Conservation (phyloP, 2,888 invertebrate species). For the Drosophila suboccidentalis region DNA sequence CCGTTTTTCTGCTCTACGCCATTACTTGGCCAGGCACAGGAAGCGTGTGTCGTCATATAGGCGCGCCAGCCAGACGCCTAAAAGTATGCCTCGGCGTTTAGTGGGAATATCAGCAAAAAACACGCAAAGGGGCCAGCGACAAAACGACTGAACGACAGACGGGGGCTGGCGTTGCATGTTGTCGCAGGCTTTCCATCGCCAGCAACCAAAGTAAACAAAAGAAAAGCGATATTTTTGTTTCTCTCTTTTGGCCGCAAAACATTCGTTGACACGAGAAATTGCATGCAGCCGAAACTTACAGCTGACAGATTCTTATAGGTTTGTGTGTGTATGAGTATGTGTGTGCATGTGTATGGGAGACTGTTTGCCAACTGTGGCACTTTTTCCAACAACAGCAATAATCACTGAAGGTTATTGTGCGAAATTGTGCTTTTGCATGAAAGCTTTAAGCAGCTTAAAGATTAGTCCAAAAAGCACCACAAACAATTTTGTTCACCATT, state of each 20-base stretch:
- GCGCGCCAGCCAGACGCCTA: constrained; percentile 78
- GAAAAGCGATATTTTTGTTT: constrained; percentile 52
- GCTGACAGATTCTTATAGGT: constrained; percentile 16
- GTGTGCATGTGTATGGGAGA: not conserved
- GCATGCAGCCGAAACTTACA: constrained; percentile 57
- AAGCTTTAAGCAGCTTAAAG: constrained; percentile 72
- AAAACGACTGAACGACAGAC: constrained; percentile 11
- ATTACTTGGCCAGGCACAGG: constrained; percentile 42
- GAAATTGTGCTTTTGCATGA: constrained; percentile 64
- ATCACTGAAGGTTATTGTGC: constrained; percentile 72
- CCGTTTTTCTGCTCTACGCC: constrained; percentile 34
- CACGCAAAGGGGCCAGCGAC: constrained; percentile 47
- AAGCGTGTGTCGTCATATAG: constrained; percentile 77
- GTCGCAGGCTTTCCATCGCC: constrained; percentile 56
- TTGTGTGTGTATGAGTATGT: not conserved
- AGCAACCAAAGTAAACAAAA: constrained; percentile 69
- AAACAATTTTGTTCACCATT: constrained; percentile 24
- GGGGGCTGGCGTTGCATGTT: constrained; percentile 62
- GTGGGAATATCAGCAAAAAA: constrained; percentile 75
- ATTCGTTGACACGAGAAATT: constrained; percentile 78
- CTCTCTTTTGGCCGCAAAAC: constrained; percentile 60
- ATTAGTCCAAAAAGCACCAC: constrained; percentile 36
- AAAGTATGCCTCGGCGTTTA: constrained; percentile 80
- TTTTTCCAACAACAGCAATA: constrained; percentile 42
- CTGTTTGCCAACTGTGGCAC: constrained; percentile 56